A percentile compares a stretch with the other conserved stretches of the same genome.
phyloP scores from a whole-genome alignment of 2,888 invertebrate species.

The Torymus auratus region DNA sequence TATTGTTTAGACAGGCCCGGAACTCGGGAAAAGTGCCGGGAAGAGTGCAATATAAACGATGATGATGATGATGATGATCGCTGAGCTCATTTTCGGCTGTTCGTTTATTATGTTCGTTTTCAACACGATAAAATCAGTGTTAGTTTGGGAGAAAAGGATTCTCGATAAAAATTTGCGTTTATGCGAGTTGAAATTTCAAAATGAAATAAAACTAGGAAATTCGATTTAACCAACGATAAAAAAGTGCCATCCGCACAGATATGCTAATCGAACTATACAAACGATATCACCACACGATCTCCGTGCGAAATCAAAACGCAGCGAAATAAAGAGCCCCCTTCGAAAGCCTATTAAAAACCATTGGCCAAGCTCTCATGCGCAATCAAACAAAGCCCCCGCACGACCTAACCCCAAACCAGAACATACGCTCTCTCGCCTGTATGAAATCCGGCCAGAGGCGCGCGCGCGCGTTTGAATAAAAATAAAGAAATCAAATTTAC shows the following conservation, averaged over 20 bases:
- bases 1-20: constrained; percentile 63
- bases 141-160: too few species aligned
- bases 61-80: constrained; percentile 11
- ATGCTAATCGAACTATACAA: not conserved
- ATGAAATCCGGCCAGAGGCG: constrained; percentile 26
- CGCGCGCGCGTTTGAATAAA: constrained; percentile 40
- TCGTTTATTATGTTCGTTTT: not conserved
- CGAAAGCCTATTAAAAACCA: constrained; percentile 50
- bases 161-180: too few species aligned
- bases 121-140: too few species aligned
- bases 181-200: too few species aligned
- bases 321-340: constrained; percentile 35
- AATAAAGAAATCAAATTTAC: constrained; percentile 56
- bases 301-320: not conserved
- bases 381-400: constrained; percentile 45
- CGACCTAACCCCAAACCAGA: not conserved
- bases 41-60: constrained; percentile 50
- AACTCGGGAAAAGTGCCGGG: constrained; percentile 38
- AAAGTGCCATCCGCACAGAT: too few species aligned
- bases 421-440: constrained; percentile 4
- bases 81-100: constrained; percentile 9
- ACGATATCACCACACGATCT: constrained; percentile 6
- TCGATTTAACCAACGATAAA: too few species aligned
- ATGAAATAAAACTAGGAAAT: too few species aligned
- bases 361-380: constrained; percentile 18